These are phyloP conservation scores for Podiceps cristatus DNA, from an alignment of 2,113 vertebrate species.

Conservation along the genomic window DNA sequence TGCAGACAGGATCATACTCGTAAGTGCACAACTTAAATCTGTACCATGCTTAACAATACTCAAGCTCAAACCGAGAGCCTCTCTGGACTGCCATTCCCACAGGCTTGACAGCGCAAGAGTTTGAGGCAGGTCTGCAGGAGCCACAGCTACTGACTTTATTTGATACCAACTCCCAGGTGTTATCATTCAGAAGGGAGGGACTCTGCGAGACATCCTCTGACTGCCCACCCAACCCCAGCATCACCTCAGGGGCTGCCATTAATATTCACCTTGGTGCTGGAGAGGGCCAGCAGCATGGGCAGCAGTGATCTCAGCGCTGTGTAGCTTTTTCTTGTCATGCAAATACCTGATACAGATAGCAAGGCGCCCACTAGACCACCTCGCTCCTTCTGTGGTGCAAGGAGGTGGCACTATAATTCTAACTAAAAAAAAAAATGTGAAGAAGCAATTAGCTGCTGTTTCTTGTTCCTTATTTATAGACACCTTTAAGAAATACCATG, in stretches of 20 bases:
- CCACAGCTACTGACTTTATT: background rate
- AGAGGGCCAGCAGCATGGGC: fast-evolving
- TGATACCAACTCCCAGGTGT: fast-evolving
- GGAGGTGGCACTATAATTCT: background rate
- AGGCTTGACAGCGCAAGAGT: background rate
- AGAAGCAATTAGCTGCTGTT: background rate
- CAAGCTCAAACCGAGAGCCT: fast-evolving
- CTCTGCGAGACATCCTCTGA: background rate
- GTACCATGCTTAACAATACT: background rate
- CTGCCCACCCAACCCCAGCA: background rate
- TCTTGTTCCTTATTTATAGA: background rate
- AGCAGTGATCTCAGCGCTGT: background rate
- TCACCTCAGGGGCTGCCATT: background rate
- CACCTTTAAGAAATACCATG: background rate
- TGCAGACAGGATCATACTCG: background rate
- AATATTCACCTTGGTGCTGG: background rate
- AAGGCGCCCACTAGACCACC: background rate
- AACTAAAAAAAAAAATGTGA: background rate
- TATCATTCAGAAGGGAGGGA: background rate
- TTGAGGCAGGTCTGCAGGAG: background rate
- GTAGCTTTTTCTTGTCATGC: background rate
- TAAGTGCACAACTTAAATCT: background rate
- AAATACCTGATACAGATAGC: background rate
- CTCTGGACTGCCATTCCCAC: background rate
- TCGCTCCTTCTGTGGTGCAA: background rate